phyloP scores from a whole-genome alignment of 2,113 vertebrate species.

The Zosterops pallidus region DNA sequence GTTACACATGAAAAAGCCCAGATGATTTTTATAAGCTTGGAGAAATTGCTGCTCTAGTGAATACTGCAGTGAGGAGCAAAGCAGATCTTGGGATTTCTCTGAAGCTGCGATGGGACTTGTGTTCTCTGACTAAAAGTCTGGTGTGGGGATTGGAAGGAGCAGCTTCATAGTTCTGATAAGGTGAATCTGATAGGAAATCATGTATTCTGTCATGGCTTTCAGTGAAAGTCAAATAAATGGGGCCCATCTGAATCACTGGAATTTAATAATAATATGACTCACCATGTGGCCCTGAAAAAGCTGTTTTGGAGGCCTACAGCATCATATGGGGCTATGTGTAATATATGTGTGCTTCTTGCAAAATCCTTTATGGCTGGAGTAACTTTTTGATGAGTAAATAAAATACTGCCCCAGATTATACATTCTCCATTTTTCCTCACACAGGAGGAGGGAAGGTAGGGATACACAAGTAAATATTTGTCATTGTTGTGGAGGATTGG shows the following conservation, averaged over 20 bases:
- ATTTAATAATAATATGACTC: not conserved
- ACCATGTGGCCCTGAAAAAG: not conserved
- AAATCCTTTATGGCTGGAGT: not conserved
- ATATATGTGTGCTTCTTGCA: not conserved
- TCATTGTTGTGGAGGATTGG: not conserved
- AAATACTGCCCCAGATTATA: not conserved
- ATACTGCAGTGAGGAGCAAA: not conserved
- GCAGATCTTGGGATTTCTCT: not conserved
- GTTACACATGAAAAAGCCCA: fast-evolving
- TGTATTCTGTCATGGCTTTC: not conserved
- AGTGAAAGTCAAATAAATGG: not conserved
- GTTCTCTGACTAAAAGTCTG: not conserved
- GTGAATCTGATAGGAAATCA: not conserved
- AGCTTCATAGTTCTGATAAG: not conserved
- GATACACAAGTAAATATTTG: not conserved
- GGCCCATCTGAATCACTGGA: not conserved
- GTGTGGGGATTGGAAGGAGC: not conserved
- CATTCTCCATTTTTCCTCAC: not conserved
- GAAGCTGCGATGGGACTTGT: not conserved
- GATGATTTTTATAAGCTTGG: not conserved
- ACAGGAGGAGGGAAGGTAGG: not conserved
- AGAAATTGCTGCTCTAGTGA: not conserved
- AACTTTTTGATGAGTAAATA: not conserved
- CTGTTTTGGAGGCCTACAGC: not conserved
- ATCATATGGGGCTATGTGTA: not conserved